Percentiles rank a stretch among this genome's conserved stretches.
phyloP scores from a whole-genome alignment of 2,888 invertebrate genomes.

The Heliconius erato region DNA sequence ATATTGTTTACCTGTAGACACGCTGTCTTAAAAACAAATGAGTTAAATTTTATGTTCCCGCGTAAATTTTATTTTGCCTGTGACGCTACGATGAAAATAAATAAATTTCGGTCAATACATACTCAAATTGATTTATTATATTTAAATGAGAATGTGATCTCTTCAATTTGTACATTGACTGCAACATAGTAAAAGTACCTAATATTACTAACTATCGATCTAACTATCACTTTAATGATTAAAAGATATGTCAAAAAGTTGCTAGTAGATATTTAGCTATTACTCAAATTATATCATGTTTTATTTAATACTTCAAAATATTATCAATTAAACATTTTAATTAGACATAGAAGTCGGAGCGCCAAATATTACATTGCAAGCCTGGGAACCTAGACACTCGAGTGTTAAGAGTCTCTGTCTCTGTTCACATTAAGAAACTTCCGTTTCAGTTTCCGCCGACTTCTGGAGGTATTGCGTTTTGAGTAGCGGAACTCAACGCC shows the following conservation, averaged over 20 bases:
- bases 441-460: no score
- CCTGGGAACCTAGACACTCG: not conserved
- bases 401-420: no score
- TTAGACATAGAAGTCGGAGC: not conserved
- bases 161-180: not conserved
- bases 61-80: constrained; percentile 36
- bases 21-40: constrained; percentile 35
- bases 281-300: no score
- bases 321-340: not conserved
- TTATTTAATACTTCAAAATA: no score
- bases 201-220: no score
- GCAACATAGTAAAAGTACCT: not conserved
- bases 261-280: not conserved
- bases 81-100: constrained; percentile 1
- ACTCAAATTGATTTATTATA: not conserved
- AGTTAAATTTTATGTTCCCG: constrained; percentile 46
- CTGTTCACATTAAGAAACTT: no score
- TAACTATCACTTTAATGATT: not conserved
- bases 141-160: no score
- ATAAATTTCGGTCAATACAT: not conserved
- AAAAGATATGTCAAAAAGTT: not conserved
- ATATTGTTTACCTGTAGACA: constrained; percentile 25
- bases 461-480: not conserved
- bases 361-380: not conserved
- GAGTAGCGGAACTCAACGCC: not conserved